A percentile compares a stretch with the other conserved stretches of the same genome.
These are phyloP conservation scores for Manacus vitellinus DNA, from an alignment of 2,113 vertebrate genomes.

Conservation along the genomic window DNA sequence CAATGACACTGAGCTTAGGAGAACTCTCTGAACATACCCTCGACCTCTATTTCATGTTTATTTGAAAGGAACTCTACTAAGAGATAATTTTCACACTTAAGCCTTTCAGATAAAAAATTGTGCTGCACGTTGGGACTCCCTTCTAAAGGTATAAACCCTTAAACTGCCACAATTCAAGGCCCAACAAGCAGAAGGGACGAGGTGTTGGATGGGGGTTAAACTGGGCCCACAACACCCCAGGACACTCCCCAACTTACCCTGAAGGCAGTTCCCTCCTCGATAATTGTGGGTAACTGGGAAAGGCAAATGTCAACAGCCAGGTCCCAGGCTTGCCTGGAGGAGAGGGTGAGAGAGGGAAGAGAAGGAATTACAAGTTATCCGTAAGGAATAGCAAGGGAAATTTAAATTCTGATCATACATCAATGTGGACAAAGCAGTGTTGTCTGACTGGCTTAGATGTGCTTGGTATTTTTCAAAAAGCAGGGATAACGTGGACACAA, in stretches of 20 bases:
- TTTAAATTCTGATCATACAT: background rate
- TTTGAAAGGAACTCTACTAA: background rate
- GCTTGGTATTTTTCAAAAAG: background rate
- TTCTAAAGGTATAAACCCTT: background rate
- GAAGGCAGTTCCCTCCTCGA: conserved; percentile 96
- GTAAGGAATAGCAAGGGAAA: rapidly evolving
- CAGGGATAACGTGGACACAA: background rate
- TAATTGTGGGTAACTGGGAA: conserved; percentile 97
- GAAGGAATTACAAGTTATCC: background rate
- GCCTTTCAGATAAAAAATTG: background rate
- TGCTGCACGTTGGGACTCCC: background rate
- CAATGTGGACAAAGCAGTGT: rapidly evolving
- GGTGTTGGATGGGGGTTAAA: rapidly evolving
- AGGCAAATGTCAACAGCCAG: conserved; percentile 98
- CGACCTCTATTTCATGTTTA: background rate
- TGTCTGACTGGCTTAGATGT: background rate
- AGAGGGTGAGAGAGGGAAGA: background rate
- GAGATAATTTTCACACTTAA: background rate
- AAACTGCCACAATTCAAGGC: background rate
- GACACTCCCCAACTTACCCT: conserved; percentile 79
- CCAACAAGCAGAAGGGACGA: background rate
- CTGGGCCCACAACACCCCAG: background rate
- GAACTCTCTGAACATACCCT: background rate
- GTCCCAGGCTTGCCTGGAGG: conserved; percentile 95
- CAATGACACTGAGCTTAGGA: background rate